Base-by-base conservation (phyloP, 2,113 vertebrate genomes). In the Colaptes auratus region DNA sequence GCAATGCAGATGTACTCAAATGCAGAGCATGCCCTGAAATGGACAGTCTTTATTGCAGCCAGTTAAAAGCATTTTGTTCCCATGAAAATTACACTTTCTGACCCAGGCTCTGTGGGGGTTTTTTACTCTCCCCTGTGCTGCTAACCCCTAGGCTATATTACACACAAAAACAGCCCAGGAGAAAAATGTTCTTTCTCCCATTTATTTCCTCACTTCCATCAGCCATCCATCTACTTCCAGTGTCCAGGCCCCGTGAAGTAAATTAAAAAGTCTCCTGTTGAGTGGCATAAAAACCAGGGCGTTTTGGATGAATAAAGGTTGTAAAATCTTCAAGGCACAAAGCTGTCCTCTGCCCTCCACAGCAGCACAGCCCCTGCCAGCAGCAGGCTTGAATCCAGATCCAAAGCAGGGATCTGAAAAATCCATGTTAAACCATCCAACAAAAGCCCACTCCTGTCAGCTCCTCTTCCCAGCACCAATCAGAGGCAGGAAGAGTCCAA, bases 271-370 rank as follows among this genome's bases (percentile, higher is more conserved):
- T 48, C 52, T 89, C 91, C 82, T 71, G 85, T 31, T 69, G 90
- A 90, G 66, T 65, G 35, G 53, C 14, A 71, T 72, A 59, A 92
- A 92, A 81, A 86, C 0, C 60, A 81, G 35, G 69, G 76, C 2
- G 2, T 86, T 92, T 72, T 3, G 4, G 79, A 83, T 1, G 23
- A 86, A 88, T 30, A 74, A 66, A 86, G 80, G 66, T 15, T 33
- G 5, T 86, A 86, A 88, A 83, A 86, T n/a, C 93, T 86, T 93
- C 73, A 78, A 90, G 85, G 75, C 46, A 85, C 92, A 86, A 83
- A 74, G 70, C 73, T 72, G 86, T 93, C 88, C 90, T 63, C 71
- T 89, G 74, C 84, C 77, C 84, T 91, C 72, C 27, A 18, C 1
- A 0, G 74, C 30, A 93, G 70, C 77, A 67, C 67, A 64, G 82